Base-by-base conservation (phyloP, 2,888 invertebrate species). In the Nomada goodeniana region DNA sequence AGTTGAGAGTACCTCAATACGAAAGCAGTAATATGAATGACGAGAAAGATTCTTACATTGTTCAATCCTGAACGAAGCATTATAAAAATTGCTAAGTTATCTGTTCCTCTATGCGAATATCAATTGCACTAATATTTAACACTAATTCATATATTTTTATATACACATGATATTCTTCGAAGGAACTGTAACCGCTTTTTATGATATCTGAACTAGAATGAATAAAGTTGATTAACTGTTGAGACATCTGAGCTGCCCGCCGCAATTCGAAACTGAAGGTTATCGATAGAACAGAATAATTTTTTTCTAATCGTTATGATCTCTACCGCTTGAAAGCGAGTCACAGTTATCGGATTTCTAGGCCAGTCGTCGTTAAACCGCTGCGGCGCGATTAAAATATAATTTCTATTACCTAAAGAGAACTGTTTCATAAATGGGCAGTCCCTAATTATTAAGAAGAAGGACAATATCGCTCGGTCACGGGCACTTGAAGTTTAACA, bases 281-380 rank as follows among this genome's bases (percentile, higher is more conserved):
- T 13, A 47, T 3, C 36, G 36, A 36, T 47, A 47, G 47, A 11
- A 47, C 15, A 47, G 47, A 47, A 47, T 3, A 47, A 47, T 10
- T 52, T 55, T 57, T 60, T 13, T 52, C 9, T 13, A n/a, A 67
- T 10, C 13, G 4, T 11, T 42, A 15, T 47, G 3, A 47, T 13
- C 47, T 44, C 61, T 2, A 68, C 74, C 50, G 61, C 63, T 52
- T 26, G 53, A 73, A 77, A 64, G 53, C 65, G 83, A 75, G 61
- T 75, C 76, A 69, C 47, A 74, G 65, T 69, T 60, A 76, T 67
- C 73, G 53, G 47, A 42, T 79, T 87, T 87, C 76, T 85, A 61
- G 83, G 77, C 85, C 81, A 85, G 53, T 67, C 61, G 47, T 70
- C 79, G 73, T 76, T 83, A 82, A 80, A 86, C 80, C 86, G 77